Evolutionary conservation across 2,888 invertebrate species (phyloP), one percentile per base, ranked within the genome.

Genomic region (Drepana falcataria): DNA sequence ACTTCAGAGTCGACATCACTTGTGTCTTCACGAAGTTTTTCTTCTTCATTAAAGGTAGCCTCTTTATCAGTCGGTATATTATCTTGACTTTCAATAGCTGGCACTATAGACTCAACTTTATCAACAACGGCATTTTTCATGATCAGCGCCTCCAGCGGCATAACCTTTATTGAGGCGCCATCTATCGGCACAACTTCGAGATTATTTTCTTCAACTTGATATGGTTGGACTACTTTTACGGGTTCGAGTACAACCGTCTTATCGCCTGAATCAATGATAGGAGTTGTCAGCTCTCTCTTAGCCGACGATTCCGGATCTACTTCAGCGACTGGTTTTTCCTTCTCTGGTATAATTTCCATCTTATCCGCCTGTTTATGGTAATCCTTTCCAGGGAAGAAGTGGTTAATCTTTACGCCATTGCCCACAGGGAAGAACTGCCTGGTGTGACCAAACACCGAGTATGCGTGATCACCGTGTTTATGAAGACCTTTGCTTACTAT

Each of bases 401-500:
- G 85, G 57, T 88, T 85, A 21, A 88, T 84, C 62, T 89, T 88
- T 40, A 90, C 64, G 2, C 83, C 85, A 35, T 82, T 76, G 4
- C 83, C 83, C 3, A 79, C 59, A 0, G 87, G 87, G 49, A 76
- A 73, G 57, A 84, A 90, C 55, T 84, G 79, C 55, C 84, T 81
- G 0, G 83, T 81, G 48, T 87, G 85, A 2, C 76, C 87, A 52
- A 80, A 75, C 4, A 75, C 61, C 2, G 91, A 91, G 55, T 71
- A 79, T 1, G 90, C 89, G 54, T 87, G 70, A 49, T 82, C 79
- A 33, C 87, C 87, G 54, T 91, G 90, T 56, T 84, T 88, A 55
- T 84, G 79, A 0, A 85, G 63, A 9, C 77, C 79, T 65, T 92
- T 92, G 66, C 91, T 92, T 4, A 93, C 93, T 33, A 93, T 79